Percentiles rank a stretch among this genome's conserved stretches.
Evolutionary conservation across 2,888 invertebrate genomes (phyloP).

Genomic region (Xanthostigma xanthostigma): DNA sequence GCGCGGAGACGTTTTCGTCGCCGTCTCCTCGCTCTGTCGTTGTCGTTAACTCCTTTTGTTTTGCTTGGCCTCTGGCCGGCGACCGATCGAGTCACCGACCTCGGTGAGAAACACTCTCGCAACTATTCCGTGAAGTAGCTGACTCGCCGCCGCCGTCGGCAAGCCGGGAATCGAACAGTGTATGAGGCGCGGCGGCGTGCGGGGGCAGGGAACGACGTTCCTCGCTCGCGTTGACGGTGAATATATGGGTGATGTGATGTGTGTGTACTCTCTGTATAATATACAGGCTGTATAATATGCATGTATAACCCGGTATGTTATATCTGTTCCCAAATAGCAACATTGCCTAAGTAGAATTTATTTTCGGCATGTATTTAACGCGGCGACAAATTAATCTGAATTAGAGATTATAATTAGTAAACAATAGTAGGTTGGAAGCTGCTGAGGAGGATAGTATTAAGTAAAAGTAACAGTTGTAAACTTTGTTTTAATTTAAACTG

Average conservation of each 20-base stretch:
- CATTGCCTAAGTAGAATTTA: too few relatives aligned
- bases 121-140: slow-evolving; percentile 11
- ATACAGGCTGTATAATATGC: too few relatives aligned
- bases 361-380: too few relatives aligned
- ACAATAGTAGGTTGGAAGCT: too few relatives aligned
- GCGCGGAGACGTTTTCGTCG: background rate
- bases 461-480: too few relatives aligned
- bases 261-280: too few relatives aligned
- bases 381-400: too few relatives aligned
- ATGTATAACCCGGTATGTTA: too few relatives aligned
- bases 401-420: too few relatives aligned
- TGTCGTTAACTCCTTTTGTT: slow-evolving; percentile 19
- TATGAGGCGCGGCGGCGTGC: background rate
- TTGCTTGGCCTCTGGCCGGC: slow-evolving; percentile 29
- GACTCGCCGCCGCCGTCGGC: slow-evolving; percentile 2
- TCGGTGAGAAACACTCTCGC: slow-evolving; percentile 24
- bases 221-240: slow-evolving; percentile 3
- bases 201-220: background rate
- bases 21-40: background rate
- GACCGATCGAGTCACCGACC: slow-evolving; percentile 26
- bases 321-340: too few relatives aligned
- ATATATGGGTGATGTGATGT: slow-evolving; percentile 9
- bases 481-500: too few relatives aligned
- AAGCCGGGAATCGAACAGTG: background rate
- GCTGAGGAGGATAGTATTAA: too few relatives aligned